Conservation (phyloP, 2,797 vertebrate genomes). For the Tarsius wallacei region DNA sequence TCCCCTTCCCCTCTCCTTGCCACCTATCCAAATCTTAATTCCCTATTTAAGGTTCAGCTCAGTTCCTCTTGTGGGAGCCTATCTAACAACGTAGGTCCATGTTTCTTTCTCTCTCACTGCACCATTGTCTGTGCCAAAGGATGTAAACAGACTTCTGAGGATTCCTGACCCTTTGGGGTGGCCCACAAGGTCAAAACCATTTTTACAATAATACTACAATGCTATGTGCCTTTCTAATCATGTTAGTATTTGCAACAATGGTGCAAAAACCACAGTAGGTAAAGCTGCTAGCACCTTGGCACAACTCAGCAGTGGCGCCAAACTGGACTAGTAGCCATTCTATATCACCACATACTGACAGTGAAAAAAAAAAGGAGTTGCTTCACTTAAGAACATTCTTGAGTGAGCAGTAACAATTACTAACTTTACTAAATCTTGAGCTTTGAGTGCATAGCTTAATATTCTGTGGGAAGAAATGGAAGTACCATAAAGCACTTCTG, state of each 20-base stretch:
- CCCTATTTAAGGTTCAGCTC: not conserved
- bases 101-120: not conserved
- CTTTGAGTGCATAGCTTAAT: not conserved
- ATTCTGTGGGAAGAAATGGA: not conserved
- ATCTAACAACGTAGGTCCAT: not conserved
- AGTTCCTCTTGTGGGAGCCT: not conserved
- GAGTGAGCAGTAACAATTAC: not conserved
- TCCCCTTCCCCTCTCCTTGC: not conserved
- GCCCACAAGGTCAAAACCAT: not conserved
- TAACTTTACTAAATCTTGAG: not conserved
- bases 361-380: not conserved
- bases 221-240: not conserved
- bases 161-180: not conserved
- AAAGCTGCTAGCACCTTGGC: not conserved
- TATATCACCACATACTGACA: not conserved
- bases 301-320: not conserved
- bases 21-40: not conserved
- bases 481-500: not conserved
- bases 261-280: not conserved
- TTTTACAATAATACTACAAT: not conserved
- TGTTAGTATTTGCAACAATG: not conserved
- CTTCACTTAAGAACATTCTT: not conserved
- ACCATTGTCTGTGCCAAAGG: not conserved
- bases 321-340: not conserved
- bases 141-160: not conserved